Evolutionary conservation across 53 echinoderm and acorn worm species (phyloP).

Genomic region (Patiria pectinifera): DNA sequence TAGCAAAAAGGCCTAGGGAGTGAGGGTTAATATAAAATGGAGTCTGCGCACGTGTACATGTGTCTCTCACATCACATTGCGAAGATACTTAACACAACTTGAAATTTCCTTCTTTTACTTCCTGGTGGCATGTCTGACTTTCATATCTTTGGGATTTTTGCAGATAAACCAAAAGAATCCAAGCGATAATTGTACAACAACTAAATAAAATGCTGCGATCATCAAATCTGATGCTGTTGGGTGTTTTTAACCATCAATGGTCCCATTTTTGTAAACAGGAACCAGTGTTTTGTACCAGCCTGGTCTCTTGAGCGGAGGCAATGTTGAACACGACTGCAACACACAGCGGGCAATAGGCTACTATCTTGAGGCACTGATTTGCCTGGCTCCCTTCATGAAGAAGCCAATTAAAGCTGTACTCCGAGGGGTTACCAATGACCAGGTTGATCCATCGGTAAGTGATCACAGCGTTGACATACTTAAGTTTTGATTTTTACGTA

Average conservation of each 20-base stretch:
- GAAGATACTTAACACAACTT: no score
- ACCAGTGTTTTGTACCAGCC: slow-evolving; percentile 88
- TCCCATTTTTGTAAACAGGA: slow-evolving; percentile 48
- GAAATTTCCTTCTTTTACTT: no score
- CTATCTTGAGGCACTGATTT: slow-evolving; percentile 85
- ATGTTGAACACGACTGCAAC: slow-evolving; percentile 89
- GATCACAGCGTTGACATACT: no score
- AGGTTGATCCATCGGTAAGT: slow-evolving; percentile 91
- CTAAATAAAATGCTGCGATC: no score
- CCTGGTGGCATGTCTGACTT: no score
- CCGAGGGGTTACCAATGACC: slow-evolving; percentile 90
- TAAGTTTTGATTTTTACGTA: no score
- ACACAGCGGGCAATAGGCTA: slow-evolving; percentile 87
- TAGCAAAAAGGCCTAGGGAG: no score
- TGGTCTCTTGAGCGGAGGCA: slow-evolving; percentile 88
- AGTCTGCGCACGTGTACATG: neutral
- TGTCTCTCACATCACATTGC: neutral
- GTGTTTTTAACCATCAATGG: no score
- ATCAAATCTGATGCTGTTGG: no score
- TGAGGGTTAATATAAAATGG: neutral
- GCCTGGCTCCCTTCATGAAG: slow-evolving; percentile 93
- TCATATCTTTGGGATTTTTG: neutral
- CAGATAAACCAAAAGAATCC: neutral
- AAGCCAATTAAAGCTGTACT: slow-evolving; percentile 89
- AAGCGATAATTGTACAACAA: no score